A percentile compares a stretch with the other conserved stretches of the same genome.
Evolutionary conservation across 2,113 vertebrate genomes (phyloP).

Genomic region (Indicator indicator): DNA sequence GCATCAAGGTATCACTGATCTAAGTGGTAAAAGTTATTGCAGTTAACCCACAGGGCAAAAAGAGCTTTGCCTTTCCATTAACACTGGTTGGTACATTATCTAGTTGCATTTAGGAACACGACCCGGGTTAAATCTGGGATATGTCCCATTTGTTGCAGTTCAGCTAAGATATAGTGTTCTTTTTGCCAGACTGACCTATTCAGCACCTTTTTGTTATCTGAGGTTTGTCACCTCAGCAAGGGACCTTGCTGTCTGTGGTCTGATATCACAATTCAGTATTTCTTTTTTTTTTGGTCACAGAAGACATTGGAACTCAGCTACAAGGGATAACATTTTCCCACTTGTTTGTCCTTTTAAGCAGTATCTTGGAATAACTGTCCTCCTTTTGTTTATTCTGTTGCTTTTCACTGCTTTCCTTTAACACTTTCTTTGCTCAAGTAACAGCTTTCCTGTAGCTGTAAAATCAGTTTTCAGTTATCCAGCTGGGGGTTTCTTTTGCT

Average conservation of each 20-base stretch:
- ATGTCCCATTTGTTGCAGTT: constrained; percentile 22
- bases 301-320: not conserved
- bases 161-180: not conserved
- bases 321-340: not conserved
- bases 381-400: not conserved
- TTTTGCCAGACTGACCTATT: not conserved
- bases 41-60: constrained; percentile 40
- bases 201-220: not conserved
- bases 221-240: not conserved
- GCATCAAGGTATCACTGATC: constrained; percentile 41
- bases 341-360: not conserved
- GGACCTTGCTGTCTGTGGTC: not conserved
- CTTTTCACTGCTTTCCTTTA: not conserved
- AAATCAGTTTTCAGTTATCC: not conserved
- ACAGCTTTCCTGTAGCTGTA: not conserved
- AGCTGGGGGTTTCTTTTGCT: not conserved
- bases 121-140: constrained; percentile 15
- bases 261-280: not conserved
- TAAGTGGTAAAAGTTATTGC: constrained; percentile 41
- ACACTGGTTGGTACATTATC: constrained; percentile 17
- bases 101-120: constrained; percentile 32
- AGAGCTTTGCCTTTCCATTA: constrained; percentile 45
- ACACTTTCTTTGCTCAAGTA: not conserved
- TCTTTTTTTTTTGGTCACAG: not conserved
- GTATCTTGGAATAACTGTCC: not conserved